Conservation (phyloP, 2,797 vertebrate genomes). For the Pseudochirops cupreus region DNA sequence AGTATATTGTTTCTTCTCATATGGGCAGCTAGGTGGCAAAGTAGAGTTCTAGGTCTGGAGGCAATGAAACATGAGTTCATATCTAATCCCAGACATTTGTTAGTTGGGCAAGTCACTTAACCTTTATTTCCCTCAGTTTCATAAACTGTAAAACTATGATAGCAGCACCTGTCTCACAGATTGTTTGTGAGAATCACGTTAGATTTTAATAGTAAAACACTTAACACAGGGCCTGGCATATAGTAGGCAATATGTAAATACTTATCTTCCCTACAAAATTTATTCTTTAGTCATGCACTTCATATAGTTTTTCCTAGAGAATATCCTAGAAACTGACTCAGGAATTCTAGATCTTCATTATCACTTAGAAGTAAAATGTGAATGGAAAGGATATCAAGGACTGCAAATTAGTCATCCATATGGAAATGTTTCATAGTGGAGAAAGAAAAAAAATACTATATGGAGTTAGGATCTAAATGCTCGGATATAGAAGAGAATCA, state of each 20-base stretch:
- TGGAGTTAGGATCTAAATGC: not conserved
- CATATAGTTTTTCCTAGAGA: not conserved
- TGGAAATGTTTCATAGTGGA: not conserved
- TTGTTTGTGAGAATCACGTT: not conserved
- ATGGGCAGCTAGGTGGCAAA: not conserved
- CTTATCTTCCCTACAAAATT: no score
- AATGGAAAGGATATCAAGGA: not conserved
- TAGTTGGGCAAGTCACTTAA: not conserved
- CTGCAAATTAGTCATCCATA: not conserved
- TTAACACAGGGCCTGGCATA: not conserved
- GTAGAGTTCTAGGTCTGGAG: not conserved
- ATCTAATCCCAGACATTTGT: not conserved
- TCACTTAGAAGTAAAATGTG: not conserved
- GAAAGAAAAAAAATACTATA: not conserved
- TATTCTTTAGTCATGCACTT: not conserved
- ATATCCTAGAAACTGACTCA: not conserved
- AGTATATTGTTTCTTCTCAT: not conserved
- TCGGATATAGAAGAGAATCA: not conserved
- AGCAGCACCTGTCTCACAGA: not conserved
- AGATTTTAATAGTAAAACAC: not conserved
- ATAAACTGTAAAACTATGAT: not conserved
- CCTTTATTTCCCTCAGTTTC: not conserved
- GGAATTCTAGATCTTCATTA: not conserved
- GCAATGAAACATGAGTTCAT: not conserved
- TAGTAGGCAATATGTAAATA: not conserved